Conservation (phyloP, 2,797 vertebrate species). For the Geotria australis region DNA sequence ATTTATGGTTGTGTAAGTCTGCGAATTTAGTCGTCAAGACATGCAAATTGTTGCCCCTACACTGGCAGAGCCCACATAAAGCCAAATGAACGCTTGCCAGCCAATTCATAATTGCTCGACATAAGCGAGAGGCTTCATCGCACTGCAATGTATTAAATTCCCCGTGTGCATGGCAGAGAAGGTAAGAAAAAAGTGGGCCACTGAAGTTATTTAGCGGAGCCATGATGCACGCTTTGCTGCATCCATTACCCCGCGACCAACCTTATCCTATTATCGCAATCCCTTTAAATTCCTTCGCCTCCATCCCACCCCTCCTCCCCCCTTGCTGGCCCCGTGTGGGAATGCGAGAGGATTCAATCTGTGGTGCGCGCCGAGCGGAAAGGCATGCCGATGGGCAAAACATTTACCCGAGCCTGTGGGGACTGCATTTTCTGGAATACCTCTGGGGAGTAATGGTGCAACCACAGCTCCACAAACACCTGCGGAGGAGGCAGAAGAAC, state of each 20-base stretch:
- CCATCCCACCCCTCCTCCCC: not conserved
- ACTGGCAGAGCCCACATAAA: too few relatives aligned
- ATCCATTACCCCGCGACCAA: not conserved
- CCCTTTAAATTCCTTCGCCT: not conserved
- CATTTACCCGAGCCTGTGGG: slow-evolving; percentile 67
- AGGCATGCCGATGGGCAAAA: not conserved
- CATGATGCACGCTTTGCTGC: not conserved
- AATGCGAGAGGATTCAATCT: not conserved
- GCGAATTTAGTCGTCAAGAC: too few relatives aligned
- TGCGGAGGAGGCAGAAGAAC: slow-evolving; percentile 7
- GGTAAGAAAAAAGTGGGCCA: too few relatives aligned
- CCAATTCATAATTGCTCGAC: too few relatives aligned
- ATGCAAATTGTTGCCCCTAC: too few relatives aligned
- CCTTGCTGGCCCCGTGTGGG: not conserved
- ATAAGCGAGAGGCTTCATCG: too few relatives aligned
- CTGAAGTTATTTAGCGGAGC: too few relatives aligned
- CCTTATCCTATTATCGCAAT: not conserved
- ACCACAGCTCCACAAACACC: slow-evolving; percentile 95
- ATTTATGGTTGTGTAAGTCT: too few relatives aligned
- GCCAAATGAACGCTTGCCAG: too few relatives aligned
- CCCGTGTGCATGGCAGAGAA: too few relatives aligned
- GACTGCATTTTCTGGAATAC: slow-evolving; percentile 94
- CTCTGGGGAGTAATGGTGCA: slow-evolving; percentile 85
- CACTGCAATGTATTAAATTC: too few relatives aligned
- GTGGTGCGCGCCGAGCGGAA: not conserved